Evolutionary conservation across 2,888 invertebrate genomes (phyloP), one percentile per base, ranked within the genome.

Genomic region (Cenopis cana): DNA sequence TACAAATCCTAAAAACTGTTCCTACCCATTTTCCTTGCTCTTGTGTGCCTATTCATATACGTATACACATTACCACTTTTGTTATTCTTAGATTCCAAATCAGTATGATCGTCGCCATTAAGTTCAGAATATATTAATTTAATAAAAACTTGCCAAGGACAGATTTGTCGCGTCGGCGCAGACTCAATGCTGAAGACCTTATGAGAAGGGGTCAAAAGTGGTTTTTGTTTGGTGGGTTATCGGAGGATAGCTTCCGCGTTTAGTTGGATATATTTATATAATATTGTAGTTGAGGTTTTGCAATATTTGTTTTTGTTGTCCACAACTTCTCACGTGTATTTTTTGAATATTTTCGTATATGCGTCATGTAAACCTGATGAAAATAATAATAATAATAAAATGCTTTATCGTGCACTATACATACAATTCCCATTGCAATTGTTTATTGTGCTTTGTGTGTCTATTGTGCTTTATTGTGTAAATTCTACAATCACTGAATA

Each of bases 121-220:
- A 54, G 2, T 38, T 52, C 9, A 52, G 49, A 12, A 36, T 62
- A 50, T 36, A 62, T 62, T 52, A 46, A 17, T 60, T 5, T 4
- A 38, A 38, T 52, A 52, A 64, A 41, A 54, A 54, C 64, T 54
- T 18, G 52, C 38, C 64, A 64, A 64, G 64, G 64, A 64, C 64
- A 46, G 46, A 46, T 46, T 29, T 55, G 29, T 46, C 18, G 62
- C 62, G 50, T 36, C 33, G 33, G 62, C 50, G 52, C 64, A 54
- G 36, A 52, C 10, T 24, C 38, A 64, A 54, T 38, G 64, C 38
- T 52, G n/a, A 64, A 12, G 52, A 64, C 64, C 20, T 64, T 52
- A 64, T 38, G 20, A 20, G 4, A 24, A 36, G 3, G 5, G 6
- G 11, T 38, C 38, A 54, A 54, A 11, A 54, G 36, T n/a, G 10